Conservation (phyloP, 2,113 vertebrate species). For the Myiopsitta monachus region DNA sequence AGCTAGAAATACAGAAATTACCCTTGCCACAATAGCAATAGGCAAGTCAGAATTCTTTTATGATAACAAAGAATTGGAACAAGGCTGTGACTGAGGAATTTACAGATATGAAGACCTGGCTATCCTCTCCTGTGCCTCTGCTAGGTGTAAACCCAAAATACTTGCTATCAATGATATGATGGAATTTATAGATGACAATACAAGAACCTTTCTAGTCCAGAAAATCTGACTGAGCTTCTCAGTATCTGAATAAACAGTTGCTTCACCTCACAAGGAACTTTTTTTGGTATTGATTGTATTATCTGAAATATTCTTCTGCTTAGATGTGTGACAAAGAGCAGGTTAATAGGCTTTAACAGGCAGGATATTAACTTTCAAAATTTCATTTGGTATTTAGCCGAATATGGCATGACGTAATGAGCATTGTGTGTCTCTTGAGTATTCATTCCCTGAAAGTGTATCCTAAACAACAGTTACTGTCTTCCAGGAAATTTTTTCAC, state of each 20-base stretch:
- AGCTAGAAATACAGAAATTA: not conserved
- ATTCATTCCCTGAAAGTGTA: constrained; percentile 59
- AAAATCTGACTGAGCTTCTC: not conserved
- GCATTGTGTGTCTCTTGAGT: constrained; percentile 15
- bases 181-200: constrained; percentile 30
- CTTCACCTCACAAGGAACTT: not conserved
- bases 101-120: constrained; percentile 48
- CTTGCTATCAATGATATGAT: not conserved
- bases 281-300: not conserved
- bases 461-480: constrained; percentile 26
- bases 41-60: constrained; percentile 4
- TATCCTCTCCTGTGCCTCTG: constrained; percentile 40
- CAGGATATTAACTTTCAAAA: not conserved
- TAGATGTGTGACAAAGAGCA: not conserved
- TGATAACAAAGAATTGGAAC: constrained; percentile 32
- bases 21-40: constrained; percentile 8
- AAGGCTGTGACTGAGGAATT: constrained; percentile 44
- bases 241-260: not conserved
- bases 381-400: constrained; percentile 16
- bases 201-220: not conserved
- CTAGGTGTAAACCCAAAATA: not conserved
- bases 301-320: not conserved
- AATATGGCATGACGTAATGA: constrained; percentile 59
- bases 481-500: constrained; percentile 58
- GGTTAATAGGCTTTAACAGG: not conserved